phyloP scores from a whole-genome alignment of 2,888 invertebrate genomes.

The Drosophila monieri region DNA sequence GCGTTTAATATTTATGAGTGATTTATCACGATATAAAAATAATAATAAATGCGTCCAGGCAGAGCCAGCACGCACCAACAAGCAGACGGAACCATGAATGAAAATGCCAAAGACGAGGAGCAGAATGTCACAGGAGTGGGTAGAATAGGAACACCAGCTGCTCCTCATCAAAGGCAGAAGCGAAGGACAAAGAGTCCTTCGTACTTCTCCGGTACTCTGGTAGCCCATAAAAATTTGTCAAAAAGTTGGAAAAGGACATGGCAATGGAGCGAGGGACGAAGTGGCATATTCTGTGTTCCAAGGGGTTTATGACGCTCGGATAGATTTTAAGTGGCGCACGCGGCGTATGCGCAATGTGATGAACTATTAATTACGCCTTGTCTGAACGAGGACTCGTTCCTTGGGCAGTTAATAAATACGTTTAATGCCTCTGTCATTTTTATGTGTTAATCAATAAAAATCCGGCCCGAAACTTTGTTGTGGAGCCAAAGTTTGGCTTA shows the following conservation, averaged over 20 bases:
- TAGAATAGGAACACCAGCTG: constrained; percentile 36
- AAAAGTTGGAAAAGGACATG: constrained; percentile 15
- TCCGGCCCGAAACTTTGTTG: constrained; percentile 15
- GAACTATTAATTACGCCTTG: constrained; percentile 68
- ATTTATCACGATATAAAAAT: constrained; percentile 81
- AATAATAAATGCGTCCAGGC: constrained; percentile 73
- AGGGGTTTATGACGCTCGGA: constrained; percentile 30
- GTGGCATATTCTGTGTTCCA: neutral
- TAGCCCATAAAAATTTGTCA: constrained; percentile 62
- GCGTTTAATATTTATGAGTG: constrained; percentile 81
- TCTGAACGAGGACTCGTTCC: constrained; percentile 40
- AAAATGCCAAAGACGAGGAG: constrained; percentile 9
- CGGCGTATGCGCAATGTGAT: constrained; percentile 62
- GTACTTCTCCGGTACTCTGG: neutral
- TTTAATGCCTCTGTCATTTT: constrained; percentile 41
- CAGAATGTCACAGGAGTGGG: neutral
- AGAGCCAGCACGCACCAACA: constrained; percentile 54
- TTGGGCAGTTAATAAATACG: constrained; percentile 55
- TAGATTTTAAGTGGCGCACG: constrained; percentile 62
- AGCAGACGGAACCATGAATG: constrained; percentile 26
- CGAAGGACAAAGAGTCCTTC: constrained; percentile 54
- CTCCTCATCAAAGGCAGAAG: constrained; percentile 60
- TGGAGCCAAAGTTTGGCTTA: constrained; percentile 19
- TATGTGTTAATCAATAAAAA: constrained; percentile 42
- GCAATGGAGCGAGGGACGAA: no score